Evolutionary conservation across 2,888 invertebrate genomes (phyloP), one percentile per base, ranked within the genome.

Genomic region (Euspilapteryx auroguttella): DNA sequence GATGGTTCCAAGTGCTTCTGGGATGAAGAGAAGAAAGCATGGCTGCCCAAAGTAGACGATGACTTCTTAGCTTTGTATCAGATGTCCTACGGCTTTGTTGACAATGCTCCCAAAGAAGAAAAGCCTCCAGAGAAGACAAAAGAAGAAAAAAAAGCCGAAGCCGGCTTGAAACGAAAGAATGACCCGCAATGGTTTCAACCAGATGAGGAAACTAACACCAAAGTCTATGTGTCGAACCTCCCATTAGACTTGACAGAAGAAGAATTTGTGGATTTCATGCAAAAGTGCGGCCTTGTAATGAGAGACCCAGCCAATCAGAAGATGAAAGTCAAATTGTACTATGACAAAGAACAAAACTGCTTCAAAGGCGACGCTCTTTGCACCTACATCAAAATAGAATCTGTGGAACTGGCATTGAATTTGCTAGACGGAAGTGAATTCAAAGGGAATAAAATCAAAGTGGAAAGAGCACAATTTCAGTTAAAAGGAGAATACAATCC

Each of bases 1-100:
- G 97, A 98, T 78, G 96, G 95, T 1, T 86, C 87, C 0, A 86
- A 87, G 35, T 94, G 84, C 57, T 89, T 96, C 49, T 98, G 94
- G 94, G 95, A 98, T 65, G 79, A 78, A 13, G 83, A 83, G 21
- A 95, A 90, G 55, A 87, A 83, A 47, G 96, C 95, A 3, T 99
- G 97, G 96, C 89, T 97, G 65, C 97, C 97, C 1, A 94, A 93
- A 80, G 83, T 98, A 35, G 94, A 96, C 71, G 95, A 95, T 46
- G 94, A 98, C 44, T 98, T 98, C 50, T 82, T 98, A 75, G 98
- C 97, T 1, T 81, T 81, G 31, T 99, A 99, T 73, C 96, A 98
- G 68, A 88, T 97, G 84, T 93, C 81, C 47, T 98, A 98, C 65
- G 93, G 93, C 3, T 91, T 92, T 55, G 77, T 83, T 25, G 85